Conservation (phyloP, 1,140 invertebrate species). For the Carcinoscorpius rotundicauda region DNA sequence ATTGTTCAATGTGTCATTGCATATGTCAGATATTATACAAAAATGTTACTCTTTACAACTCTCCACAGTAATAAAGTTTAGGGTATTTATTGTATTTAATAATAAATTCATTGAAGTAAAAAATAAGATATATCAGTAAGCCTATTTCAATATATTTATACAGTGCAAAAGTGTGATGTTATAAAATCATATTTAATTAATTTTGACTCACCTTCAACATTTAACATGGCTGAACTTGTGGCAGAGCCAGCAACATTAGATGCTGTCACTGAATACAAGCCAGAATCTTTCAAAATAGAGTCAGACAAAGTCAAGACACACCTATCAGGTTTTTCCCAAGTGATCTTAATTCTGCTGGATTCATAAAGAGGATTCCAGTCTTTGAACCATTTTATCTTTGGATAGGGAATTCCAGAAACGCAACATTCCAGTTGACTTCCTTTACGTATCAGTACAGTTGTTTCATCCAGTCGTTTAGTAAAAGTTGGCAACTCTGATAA, state of each 20-base stretch:
- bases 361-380: slow-evolving; percentile 81
- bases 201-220: slow-evolving; percentile 49
- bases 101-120: neutral
- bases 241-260: slow-evolving; percentile 81
- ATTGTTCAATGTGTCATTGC: too few species aligned
- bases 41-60: too few species aligned
- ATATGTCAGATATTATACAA: too few species aligned
- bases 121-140: too few species aligned
- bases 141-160: too few species aligned
- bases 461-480: slow-evolving; percentile 63
- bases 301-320: slow-evolving; percentile 71
- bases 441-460: slow-evolving; percentile 55
- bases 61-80: too few species aligned
- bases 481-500: slow-evolving; percentile 69
- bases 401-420: slow-evolving; percentile 77
- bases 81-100: neutral
- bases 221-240: slow-evolving; percentile 74
- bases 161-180: too few species aligned
- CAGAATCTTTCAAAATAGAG: slow-evolving; percentile 75
- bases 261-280: slow-evolving; percentile 83
- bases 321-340: slow-evolving; percentile 66
- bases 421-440: slow-evolving; percentile 64
- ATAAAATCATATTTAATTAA: too few species aligned
- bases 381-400: slow-evolving; percentile 91
- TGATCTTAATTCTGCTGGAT: slow-evolving; percentile 67